These are phyloP conservation scores for Coelopa frigida DNA, from an alignment of 1,140 invertebrate genomes.

Conservation along the genomic window DNA sequence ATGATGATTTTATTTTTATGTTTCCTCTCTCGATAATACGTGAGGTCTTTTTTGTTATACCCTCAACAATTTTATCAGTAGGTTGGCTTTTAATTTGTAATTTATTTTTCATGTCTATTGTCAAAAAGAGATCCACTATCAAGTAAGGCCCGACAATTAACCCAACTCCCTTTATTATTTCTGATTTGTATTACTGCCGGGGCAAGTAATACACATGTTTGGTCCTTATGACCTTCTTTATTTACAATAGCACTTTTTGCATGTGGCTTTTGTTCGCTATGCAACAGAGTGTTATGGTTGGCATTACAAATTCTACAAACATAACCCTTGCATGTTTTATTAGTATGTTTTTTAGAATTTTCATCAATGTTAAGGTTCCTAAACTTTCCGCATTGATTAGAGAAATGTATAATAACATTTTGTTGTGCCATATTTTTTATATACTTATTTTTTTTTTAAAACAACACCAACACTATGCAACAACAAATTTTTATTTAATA, in stretches of 20 bases:
- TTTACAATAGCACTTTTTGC: not conserved
- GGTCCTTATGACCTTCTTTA: not conserved
- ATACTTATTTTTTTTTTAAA: too few relatives aligned
- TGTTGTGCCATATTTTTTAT: too few relatives aligned
- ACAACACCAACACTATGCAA: too few relatives aligned
- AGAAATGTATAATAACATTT: too few relatives aligned
- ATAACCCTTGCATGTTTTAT: too few relatives aligned
- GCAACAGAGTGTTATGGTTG: not conserved
- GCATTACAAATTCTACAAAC: slow-evolving; percentile 1
- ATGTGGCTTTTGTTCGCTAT: not conserved
- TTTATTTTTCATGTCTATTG: slow-evolving; percentile 11
- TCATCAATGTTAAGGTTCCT: too few relatives aligned
- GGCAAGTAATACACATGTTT: not conserved
- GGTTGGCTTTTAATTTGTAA: slow-evolving; percentile 2
- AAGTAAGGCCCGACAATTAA: slow-evolving; percentile 8
- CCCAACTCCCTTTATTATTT: not conserved
- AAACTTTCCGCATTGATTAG: too few relatives aligned
- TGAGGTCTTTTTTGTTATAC: slow-evolving; percentile 1
- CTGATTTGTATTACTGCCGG: not conserved
- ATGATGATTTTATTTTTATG: slow-evolving; percentile 2
- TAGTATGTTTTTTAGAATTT: too few relatives aligned
- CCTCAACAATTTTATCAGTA: not conserved
- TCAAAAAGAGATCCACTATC: slow-evolving; percentile 13
- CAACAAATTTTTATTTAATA: too few relatives aligned
- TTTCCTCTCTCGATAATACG: not conserved